Base-by-base conservation (phyloP, 2,113 vertebrate genomes). In the Cottus gobio region DNA sequence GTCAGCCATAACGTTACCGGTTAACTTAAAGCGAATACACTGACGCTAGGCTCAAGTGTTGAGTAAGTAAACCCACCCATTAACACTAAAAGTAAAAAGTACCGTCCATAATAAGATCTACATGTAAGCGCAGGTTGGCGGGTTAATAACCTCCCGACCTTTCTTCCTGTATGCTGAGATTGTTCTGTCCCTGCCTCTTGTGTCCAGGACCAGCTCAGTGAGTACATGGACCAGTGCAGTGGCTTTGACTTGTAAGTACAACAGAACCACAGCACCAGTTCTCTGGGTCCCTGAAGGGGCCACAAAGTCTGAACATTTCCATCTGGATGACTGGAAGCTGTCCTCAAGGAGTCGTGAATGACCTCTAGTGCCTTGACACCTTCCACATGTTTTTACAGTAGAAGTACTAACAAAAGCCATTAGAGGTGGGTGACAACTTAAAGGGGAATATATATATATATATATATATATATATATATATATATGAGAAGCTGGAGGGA, bases 151-250 rank as follows among this genome's bases (percentile, higher is more conserved):
- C 5, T 10, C 22, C 30, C 30, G 4, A 31, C 24, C 10, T 46
- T 3, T 0, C 15, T 34, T 37, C 18, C 22, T 26, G 5, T 22
- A 4, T 52, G 39, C 20, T 58, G 71, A 44, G n/a, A n/a, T n/a
- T n/a, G n/a, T n/a, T n/a, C n/a, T n/a, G 18, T 37, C 58, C 71
- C 82, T 74, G 63, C 0, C 8, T 57, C 24, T 85, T 78, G 58
- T 71, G 82, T 92, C 62, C 91, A 99, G 98, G 94, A 90, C 90
- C 96, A 97, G 71, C 94, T 97, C 93, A 95, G 94, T 91, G 97
- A 99, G 91, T 95, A 96, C 93, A 99, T 99, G 97, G 98, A 99
- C 85, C 97, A 99, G 86, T 97, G 97, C 92, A 96, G 95, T 92
- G 95, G 96, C 86, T 99, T 97, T 93, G 97, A 99, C 84, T 96